phyloP scores from a whole-genome alignment of 1,140 invertebrate genomes.

The Manduca sexta region DNA sequence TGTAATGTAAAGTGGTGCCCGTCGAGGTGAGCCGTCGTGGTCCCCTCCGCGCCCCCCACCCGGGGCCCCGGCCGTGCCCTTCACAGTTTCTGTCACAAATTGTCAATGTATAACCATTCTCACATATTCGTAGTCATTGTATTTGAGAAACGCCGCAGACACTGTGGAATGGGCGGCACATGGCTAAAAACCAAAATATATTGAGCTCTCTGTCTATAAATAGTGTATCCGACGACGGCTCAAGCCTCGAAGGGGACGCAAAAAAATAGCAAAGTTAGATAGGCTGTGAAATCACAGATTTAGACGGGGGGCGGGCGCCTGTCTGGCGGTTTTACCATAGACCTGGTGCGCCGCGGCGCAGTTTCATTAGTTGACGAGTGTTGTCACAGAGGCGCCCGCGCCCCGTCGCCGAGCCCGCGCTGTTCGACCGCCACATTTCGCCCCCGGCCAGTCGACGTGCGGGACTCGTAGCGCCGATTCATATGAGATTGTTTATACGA shows the following conservation, averaged over 20 bases:
- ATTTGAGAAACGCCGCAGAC: too few species aligned
- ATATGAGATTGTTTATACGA: conserved; percentile 69
- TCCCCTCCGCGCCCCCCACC: too few species aligned
- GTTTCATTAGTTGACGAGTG: conserved; percentile 49
- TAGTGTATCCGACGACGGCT: conserved; percentile 1
- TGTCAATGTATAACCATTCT: too few species aligned
- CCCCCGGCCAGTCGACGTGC: neutral
- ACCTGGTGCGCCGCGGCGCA: conserved; percentile 31
- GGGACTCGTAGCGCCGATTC: conserved; percentile 37
- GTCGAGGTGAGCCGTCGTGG: neutral
- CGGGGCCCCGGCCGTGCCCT: too few species aligned
- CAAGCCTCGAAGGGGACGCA: conserved; percentile 32
- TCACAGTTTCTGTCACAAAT: too few species aligned
- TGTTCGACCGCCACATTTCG: neutral
- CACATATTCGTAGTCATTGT: too few species aligned
- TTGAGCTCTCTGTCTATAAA: conserved; percentile 15
- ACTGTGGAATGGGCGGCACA: conserved; percentile 13
- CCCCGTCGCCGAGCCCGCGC: conserved; percentile 1
- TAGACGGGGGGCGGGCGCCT: conserved; percentile 16
- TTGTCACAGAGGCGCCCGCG: conserved; percentile 5
- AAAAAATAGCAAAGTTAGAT: conserved; percentile 62
- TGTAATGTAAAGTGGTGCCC: conserved; percentile 41
- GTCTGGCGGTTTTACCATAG: conserved; percentile 38
- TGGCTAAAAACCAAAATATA: neutral
- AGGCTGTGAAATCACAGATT: conserved; percentile 32